Base-by-base conservation (phyloP, 2,113 vertebrate genomes). In the Puma concolor region DNA sequence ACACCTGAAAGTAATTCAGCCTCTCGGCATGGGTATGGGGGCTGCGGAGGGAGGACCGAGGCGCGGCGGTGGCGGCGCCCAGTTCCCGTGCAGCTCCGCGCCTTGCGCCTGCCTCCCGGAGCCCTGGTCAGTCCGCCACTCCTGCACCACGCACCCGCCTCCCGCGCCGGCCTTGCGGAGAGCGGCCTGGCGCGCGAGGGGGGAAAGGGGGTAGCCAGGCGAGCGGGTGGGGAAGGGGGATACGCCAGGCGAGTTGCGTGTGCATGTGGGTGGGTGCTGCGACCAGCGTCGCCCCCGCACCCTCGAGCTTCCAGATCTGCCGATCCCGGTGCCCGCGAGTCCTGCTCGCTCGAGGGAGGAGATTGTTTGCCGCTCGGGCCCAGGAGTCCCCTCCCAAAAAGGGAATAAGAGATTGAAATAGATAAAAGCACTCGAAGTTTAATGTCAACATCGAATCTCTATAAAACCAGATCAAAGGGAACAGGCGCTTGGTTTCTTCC, bases 1-100 rank as follows among this genome's bases (percentile, higher is more conserved):
- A 96, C 98, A 98, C 98, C 98, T 99, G 98, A 98, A 98, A 98
- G 98, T 72, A 97, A 98, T 98, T 50, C 98, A 97, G 52, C 44
- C 94, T 50, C 93, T 97, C 48, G 27, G 84, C 63, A 82, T 66
- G 97, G 95, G 82, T 31, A 63, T 48, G 6, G 76, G 95, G 54
- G 54, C 91, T 23, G 6, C 8, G 11, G 29, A 52, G 38, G 21
- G 95, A 96, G 96, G 95, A 44, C 90, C 8, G 29, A n/a, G n/a
- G 64, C 29, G 63, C 13, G 1, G n/a, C 54, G 2, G n/a, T 44
- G 2, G 81, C 9, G 25, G 44, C 48, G 16, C 21, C 15, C 27
- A 0, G 86, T 50, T 72, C 19, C 54, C 66, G 52, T 12, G 6
- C 7, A 4, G 44, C 83, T 13, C 50, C 0, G 13, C 5, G 17